Evolutionary conservation across 2,113 vertebrate genomes (phyloP).

Genomic region (Emydura subglobosa): DNA sequence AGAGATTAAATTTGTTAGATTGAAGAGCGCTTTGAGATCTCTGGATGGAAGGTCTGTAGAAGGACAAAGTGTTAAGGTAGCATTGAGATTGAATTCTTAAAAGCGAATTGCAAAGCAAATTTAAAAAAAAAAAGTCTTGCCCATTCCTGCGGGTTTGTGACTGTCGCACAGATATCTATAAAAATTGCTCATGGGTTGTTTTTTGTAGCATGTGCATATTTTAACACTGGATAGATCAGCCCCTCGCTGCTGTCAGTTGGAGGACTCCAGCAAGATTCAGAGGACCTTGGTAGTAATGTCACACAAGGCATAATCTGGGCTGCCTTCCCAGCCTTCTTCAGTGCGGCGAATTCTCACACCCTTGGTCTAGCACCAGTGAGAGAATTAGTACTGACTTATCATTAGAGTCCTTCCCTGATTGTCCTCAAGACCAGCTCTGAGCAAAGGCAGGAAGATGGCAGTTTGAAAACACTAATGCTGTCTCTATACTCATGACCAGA

Average conservation of each 20-base stretch:
- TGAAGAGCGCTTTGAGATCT: too few relatives aligned
- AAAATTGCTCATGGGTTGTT: neutral
- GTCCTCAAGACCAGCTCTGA: neutral
- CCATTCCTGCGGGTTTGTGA: neutral
- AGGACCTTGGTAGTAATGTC: rapidly evolving
- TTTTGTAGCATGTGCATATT: neutral
- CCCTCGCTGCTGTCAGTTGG: neutral
- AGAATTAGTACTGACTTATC: neutral
- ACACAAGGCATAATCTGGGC: rapidly evolving
- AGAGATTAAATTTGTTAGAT: too few relatives aligned
- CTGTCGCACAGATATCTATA: too few relatives aligned
- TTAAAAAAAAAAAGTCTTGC: neutral
- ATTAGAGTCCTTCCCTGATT: too few relatives aligned
- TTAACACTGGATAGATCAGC: neutral
- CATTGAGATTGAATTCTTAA: neutral
- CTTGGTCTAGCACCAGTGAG: neutral
- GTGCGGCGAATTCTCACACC: too few relatives aligned
- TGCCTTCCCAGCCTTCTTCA: rapidly evolving
- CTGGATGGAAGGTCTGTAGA: neutral
- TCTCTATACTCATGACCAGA: rapidly evolving
- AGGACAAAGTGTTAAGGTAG: neutral
- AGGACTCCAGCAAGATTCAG: neutral
- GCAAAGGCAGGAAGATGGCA: neutral
- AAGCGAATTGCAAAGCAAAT: neutral
- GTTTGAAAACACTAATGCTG: neutral